Percentiles rank a stretch among this genome's conserved stretches.
Conservation (phyloP, 2,888 invertebrate genomes). For the Yponomeuta plumbellus region DNA sequence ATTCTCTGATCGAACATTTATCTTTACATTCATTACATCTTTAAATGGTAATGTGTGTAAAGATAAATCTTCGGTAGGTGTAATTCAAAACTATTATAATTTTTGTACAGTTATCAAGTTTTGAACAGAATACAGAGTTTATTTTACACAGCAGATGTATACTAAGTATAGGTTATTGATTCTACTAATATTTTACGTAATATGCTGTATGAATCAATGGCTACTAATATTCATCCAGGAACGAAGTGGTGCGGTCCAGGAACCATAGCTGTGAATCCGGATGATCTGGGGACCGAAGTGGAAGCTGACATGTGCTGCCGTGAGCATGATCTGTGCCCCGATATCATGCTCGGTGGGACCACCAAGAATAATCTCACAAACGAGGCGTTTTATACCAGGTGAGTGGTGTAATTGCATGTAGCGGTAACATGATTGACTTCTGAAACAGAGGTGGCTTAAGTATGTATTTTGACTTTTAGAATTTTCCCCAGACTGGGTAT, state of each 20-base stretch:
- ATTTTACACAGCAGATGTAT: no score
- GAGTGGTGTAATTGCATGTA: slow-evolving; percentile 24
- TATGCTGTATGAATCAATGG: background rate
- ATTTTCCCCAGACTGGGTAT: no score
- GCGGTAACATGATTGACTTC: background rate
- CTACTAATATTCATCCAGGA: slow-evolving; percentile 52
- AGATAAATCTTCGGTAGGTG: no score
- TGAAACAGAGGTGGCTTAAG: no score
- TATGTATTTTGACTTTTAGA: no score
- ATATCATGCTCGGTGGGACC: slow-evolving; percentile 73
- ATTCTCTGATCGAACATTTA: background rate
- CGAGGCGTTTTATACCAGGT: slow-evolving; percentile 77
- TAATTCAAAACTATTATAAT: no score
- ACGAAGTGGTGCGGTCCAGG: slow-evolving; percentile 91
- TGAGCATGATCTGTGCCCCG: slow-evolving; percentile 82
- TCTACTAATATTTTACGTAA: background rate
- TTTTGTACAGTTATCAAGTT: no score
- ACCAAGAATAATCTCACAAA: slow-evolving; percentile 79
- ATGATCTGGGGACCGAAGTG: slow-evolving; percentile 79
- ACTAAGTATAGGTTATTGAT: no score
- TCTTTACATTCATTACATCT: background rate
- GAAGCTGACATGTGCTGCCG: slow-evolving; percentile 84
- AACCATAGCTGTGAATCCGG: slow-evolving; percentile 75
- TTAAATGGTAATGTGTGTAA: background rate
- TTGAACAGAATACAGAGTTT: no score